Evolutionary conservation across 2,113 vertebrate species (phyloP).

Genomic region (Ochotona curzoniae): DNA sequence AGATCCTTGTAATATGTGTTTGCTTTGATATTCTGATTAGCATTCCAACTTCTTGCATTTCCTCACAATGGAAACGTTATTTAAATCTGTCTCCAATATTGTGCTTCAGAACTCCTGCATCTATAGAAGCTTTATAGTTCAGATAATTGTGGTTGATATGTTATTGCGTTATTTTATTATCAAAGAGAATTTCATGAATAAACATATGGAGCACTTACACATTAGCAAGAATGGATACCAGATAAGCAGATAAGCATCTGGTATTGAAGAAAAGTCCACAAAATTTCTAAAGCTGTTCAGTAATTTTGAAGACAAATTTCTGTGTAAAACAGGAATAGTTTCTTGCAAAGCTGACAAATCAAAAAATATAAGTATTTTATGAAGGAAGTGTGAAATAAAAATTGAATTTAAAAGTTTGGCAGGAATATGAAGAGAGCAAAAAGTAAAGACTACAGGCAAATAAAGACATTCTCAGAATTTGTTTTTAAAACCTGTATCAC

Average conservation of each 20-base stretch:
- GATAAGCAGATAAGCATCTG: not conserved
- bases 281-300: constrained; percentile 17
- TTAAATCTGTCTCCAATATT: constrained; percentile 72
- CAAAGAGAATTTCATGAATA: constrained; percentile 58
- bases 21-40: constrained; percentile 77
- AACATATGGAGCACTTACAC: constrained; percentile 9
- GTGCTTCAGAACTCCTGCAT: constrained; percentile 35
- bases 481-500: not conserved
- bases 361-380: constrained; percentile 4
- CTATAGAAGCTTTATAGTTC: constrained; percentile 54
- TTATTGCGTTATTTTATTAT: constrained; percentile 64
- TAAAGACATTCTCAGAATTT: not conserved
- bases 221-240: constrained; percentile 22
- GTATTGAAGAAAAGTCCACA: not conserved
- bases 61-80: constrained; percentile 65
- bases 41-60: constrained; percentile 66
- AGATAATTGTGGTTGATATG: constrained; percentile 68
- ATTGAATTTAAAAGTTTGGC: not conserved
- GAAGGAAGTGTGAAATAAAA: not conserved
- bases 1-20: constrained; percentile 62
- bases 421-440: constrained; percentile 19
- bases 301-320: not conserved
- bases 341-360: not conserved
- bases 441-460: not conserved
- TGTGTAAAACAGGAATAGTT: not conserved